Evolutionary conservation across 64 coral and sea anemone species (phyloP).

Genomic region (Porites lutea): DNA sequence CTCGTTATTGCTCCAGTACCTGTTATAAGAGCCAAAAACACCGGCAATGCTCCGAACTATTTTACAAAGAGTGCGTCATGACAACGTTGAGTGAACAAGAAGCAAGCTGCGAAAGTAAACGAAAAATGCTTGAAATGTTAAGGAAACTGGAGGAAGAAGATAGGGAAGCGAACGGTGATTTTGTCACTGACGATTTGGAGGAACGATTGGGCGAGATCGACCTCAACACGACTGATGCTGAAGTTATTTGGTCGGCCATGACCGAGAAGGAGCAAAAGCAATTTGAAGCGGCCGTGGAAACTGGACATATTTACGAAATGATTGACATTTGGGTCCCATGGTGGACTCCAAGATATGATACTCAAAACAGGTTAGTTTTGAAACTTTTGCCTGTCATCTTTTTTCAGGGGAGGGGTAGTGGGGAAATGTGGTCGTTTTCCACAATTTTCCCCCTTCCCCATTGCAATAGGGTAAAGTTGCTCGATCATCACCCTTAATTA

Average conservation of each 20-base stretch:
- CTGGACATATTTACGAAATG: conserved; percentile 61
- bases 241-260: conserved; percentile 72
- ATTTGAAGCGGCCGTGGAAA: conserved; percentile 74
- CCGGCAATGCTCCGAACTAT: conserved; percentile 85
- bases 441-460: too few relatives aligned
- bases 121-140: conserved; percentile 84
- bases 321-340: conserved; percentile 87
- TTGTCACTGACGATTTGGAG: conserved; percentile 61
- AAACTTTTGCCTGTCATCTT: background rate
- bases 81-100: conserved; percentile 45
- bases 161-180: conserved; percentile 27
- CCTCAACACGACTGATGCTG: conserved; percentile 54
- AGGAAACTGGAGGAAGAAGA: conserved; percentile 70
- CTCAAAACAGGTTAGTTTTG: background rate
- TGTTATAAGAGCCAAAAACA: conserved; percentile 94
- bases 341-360: conserved; percentile 61
- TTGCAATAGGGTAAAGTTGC: too few relatives aligned
- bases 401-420: too few relatives aligned
- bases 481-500: too few relatives aligned
- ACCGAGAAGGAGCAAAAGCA: conserved; percentile 72
- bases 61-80: conserved; percentile 89
- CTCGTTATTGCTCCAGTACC: conserved; percentile 81
- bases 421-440: too few relatives aligned
- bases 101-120: conserved; percentile 59
- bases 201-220: conserved; percentile 76